Conservation (phyloP, 2,113 vertebrate species). For the Saiga tatarica region DNA sequence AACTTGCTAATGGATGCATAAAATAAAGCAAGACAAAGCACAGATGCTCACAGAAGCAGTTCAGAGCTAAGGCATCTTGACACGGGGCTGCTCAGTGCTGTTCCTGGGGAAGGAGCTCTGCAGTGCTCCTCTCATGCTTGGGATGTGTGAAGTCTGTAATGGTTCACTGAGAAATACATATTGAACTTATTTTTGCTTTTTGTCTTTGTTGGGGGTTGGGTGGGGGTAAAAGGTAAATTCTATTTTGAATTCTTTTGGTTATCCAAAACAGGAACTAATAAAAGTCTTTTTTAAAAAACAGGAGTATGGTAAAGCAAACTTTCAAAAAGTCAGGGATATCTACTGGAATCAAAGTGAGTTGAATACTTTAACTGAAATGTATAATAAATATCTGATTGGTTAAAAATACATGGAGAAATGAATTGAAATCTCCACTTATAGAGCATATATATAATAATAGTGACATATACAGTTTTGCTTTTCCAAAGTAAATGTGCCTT, state of each 20-base stretch:
- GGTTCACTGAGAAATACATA: neutral
- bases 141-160: neutral
- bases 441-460: neutral
- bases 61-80: neutral
- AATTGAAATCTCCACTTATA: neutral
- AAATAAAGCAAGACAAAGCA: neutral
- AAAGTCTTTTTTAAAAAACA: neutral
- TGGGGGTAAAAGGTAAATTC: neutral
- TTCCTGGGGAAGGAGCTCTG: neutral
- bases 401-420: neutral
- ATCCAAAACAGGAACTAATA: neutral
- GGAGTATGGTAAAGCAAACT: neutral
- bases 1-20: neutral
- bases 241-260: neutral
- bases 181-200: neutral
- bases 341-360: neutral
- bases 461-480: neutral
- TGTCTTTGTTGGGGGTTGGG: neutral
- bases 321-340: neutral
- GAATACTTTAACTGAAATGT: neutral
- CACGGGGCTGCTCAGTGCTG: neutral
- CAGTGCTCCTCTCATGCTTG: too few relatives aligned
- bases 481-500: neutral
- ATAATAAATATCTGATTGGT: neutral
- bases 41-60: neutral